Base-by-base conservation (phyloP, 1,140 invertebrate genomes). In the Sycophila sp. region DNA sequence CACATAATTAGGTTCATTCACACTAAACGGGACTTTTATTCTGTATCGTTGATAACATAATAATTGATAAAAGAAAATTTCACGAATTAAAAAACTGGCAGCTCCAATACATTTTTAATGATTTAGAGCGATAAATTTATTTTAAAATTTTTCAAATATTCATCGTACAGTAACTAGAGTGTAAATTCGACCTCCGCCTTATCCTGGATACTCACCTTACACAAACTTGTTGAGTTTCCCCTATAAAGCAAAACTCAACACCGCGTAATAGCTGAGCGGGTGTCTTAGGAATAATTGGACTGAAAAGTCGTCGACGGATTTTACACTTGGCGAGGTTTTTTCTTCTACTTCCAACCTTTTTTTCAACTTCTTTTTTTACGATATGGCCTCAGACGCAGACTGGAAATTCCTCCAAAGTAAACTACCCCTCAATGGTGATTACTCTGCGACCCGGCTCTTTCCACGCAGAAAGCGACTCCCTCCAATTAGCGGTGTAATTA, bases 401-500 rank as follows among this genome's bases (percentile, higher is more conserved):
- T n/a, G n/a, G n/a, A 59, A 66, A 71, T 59, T 66, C 63, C 63
- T 30, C 60, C 63, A 66, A 66, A 66, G 56, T 30, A 36, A 68
- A 49, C 65, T 45, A 62, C 62, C 62, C 66, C 47, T 45, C n/a
- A 36, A 8, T 40, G 67, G 15, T 69, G 40, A 64, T 64, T 51
- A 51, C 47, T 36, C 19, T 13, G 32, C 34, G 15, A n/a, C n/a
- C n/a, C 19, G 6, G 19, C 42, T 47, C 42, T 42, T 22, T 5
- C 51, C 13, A 11, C 19, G 24, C 4, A 62, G 24, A 47, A n/a
- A 13, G 32, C 58, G 32, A n/a, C 69, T n/a, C 76, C 69, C 62
- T 75, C 75, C 73, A 77, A 77, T 77, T 77, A 76, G 73, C 66
- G 73, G 26, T 69, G 71, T 76, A 75, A 77, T 77, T 77, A 77